Base-by-base conservation (phyloP, 1,140 invertebrate species). In the Heliconius himera region DNA sequence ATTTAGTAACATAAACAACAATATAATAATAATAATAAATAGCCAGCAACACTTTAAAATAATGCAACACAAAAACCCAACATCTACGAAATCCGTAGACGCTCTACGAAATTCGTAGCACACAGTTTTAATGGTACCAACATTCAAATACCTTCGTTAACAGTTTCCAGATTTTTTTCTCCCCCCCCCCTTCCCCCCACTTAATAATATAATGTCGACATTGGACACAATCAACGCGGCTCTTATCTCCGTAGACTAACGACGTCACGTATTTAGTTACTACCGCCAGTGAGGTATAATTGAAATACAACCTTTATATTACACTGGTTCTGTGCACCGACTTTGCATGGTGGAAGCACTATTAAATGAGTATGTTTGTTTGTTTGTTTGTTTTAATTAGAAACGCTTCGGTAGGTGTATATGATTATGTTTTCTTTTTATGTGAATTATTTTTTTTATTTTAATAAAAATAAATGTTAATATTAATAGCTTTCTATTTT, bases 241-340 rank as follows among this genome's bases (percentile, higher is more conserved):
- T 73, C 82, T 84, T 83, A 90, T 89, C 89, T 86, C 26, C 87
- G 75, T 84, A 74, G 83, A 41, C 81, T 82, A 72, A 82, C 82
- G 84, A 88, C 90, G 89, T 91, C 89, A 91, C 90, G 89, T 91
- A 90, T 91, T 91, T 90, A 90, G 90, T 91, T 89, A 89, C 84
- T 33, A 79, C 82, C 26, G 82, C 83, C 86, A 41, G 38, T 66
- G 66, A 16, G 20, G 33, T 56, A 29, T 51, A 60, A 78, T 78
- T 73, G 51, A 73, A 78, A 70, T 26, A 51, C 74, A 70, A 36
- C 56, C 9, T 41, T 70, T 76, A 70, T 74, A 49, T 74, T 29
- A 66, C 26, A 66, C 60, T 29, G 60, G 26, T 11, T 22, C 9
- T 66, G 60, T 66, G 60, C 16, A 66, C 26, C 26, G 60, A 29